phyloP scores from a whole-genome alignment of 2,797 vertebrate genomes.

The Molothrus aeneus region DNA sequence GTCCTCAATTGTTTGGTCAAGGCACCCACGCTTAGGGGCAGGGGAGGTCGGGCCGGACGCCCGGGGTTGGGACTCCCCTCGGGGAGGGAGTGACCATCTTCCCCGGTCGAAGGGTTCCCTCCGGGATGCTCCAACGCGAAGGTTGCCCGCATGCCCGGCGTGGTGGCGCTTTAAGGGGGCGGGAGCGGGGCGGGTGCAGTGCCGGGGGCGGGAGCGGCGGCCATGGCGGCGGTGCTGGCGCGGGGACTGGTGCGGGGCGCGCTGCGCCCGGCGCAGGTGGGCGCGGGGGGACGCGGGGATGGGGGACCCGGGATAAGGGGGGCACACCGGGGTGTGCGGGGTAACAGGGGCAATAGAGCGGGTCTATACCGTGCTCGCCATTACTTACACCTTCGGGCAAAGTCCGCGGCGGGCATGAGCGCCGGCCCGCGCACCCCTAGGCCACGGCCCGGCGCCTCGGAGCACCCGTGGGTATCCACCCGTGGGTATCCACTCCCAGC shows the following conservation, averaged over 20 bases:
- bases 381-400: neutral
- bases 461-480: too few species aligned
- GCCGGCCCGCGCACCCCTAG: too few species aligned
- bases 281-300: constrained; percentile 12
- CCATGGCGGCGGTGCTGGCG: constrained; percentile 51
- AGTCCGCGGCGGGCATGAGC: neutral
- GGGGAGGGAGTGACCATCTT: too few species aligned
- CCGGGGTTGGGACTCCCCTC: neutral
- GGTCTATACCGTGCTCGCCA: too few species aligned
- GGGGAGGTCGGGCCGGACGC: neutral
- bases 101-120: neutral
- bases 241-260: constrained; percentile 60
- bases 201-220: neutral
- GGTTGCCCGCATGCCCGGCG: fast-evolving
- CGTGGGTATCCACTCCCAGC: neutral
- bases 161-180: constrained; percentile 13
- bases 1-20: too few species aligned
- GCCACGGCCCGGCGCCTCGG: neutral
- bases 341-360: too few species aligned
- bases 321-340: neutral
- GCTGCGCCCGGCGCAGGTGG: constrained; percentile 71
- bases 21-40: too few species aligned
- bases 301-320: fast-evolving
- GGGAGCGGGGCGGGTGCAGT: neutral
- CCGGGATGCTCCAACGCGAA: neutral